Evolutionary conservation across 2,113 vertebrate genomes (phyloP).

Genomic region (Eonycteris spelaea): DNA sequence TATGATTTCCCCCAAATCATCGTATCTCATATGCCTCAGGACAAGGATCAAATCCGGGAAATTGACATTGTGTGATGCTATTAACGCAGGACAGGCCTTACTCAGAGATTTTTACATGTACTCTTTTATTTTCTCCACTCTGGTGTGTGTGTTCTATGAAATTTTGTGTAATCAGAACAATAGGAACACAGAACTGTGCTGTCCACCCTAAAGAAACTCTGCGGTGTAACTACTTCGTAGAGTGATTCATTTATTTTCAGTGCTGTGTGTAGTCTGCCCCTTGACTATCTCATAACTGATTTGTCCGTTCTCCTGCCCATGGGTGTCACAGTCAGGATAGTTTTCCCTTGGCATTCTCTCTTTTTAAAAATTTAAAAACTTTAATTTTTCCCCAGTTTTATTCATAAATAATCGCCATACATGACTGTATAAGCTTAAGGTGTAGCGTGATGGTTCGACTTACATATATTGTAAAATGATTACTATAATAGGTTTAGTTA

Average conservation of each 20-base stretch:
- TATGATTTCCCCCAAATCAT: not conserved
- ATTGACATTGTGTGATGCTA: rapidly evolving
- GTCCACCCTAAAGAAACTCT: not conserved
- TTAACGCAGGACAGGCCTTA: not conserved
- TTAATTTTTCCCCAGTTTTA: not conserved
- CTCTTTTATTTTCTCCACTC: not conserved
- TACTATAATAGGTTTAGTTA: not conserved
- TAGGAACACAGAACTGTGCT: not conserved
- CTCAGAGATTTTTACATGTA: too few species aligned
- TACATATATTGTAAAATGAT: not conserved
- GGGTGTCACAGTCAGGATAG: not conserved
- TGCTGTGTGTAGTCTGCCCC: not conserved
- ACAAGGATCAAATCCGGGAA: not conserved
- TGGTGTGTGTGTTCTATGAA: too few species aligned
- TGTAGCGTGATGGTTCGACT: not conserved
- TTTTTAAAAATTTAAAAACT: not conserved
- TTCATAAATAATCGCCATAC: not conserved
- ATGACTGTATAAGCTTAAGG: not conserved
- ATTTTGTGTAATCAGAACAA: not conserved
- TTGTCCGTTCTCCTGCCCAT: not conserved
- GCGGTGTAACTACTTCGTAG: not conserved
- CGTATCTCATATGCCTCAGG: rapidly evolving
- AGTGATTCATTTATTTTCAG: not conserved
- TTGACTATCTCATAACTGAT: not conserved
- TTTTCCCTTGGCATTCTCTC: not conserved